Evolutionary conservation across 2,113 vertebrate species (phyloP).

Genomic region (Psophia crepitans): DNA sequence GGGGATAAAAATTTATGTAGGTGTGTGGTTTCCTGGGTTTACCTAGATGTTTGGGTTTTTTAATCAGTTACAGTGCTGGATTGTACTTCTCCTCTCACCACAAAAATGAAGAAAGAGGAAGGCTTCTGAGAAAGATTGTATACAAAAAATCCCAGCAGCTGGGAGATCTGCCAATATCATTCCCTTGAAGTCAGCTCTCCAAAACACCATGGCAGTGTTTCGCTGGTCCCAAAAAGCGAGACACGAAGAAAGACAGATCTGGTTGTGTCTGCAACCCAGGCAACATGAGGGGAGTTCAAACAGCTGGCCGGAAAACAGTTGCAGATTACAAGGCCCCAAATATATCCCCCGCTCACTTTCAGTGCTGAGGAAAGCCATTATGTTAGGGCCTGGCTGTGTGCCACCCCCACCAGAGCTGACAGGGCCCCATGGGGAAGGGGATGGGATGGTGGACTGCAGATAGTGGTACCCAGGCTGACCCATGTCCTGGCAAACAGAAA

Average conservation of each 20-base stretch:
- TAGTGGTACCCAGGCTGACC: neutral
- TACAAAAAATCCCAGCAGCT: neutral
- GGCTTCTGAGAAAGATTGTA: neutral
- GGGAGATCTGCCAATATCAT: neutral
- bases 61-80: neutral
- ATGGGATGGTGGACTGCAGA: neutral
- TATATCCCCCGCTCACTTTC: rapidly evolving
- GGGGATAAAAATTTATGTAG: neutral
- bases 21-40: neutral
- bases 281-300: rapidly evolving
- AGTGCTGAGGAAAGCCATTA: rapidly evolving
- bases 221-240: neutral
- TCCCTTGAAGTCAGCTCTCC: neutral
- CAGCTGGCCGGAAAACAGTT: neutral
- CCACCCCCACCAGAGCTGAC: rapidly evolving
- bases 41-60: neutral
- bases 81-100: neutral
- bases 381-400: too few species aligned
- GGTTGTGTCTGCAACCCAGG: neutral
- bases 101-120: neutral
- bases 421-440: rapidly evolving
- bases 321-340: rapidly evolving
- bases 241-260: neutral
- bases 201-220: rapidly evolving
- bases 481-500: neutral